phyloP scores from a whole-genome alignment of 2,888 invertebrate species.

The Amphimallon solstitiale region DNA sequence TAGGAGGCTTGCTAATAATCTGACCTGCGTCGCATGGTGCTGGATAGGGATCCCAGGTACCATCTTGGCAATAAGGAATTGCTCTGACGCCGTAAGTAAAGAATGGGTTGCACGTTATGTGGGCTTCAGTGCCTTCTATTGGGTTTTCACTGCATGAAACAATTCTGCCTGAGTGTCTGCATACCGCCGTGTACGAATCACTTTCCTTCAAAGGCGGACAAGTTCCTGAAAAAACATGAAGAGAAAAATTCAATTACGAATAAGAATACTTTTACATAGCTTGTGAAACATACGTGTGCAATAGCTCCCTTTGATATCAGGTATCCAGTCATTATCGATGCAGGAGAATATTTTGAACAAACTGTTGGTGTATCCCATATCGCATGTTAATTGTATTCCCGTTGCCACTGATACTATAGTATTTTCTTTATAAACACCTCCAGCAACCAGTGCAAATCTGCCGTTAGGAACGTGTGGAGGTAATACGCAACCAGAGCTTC shows the following conservation, averaged over 20 bases:
- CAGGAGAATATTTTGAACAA: neutral
- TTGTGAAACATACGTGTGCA: constrained; percentile 7
- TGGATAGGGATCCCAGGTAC: neutral
- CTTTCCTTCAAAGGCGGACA: neutral
- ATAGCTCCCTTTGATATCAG: neutral
- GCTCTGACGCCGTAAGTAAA: neutral
- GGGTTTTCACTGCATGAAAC: neutral
- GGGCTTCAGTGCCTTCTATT: constrained; percentile 3
- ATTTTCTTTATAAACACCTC: neutral
- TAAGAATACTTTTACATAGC: neutral
- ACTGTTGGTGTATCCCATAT: neutral
- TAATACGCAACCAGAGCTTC: neutral
- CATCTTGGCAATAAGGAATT: neutral
- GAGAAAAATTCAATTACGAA: neutral
- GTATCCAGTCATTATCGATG: neutral
- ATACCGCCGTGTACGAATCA: constrained; percentile 5
- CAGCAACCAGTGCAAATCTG: neutral
- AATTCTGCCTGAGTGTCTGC: neutral
- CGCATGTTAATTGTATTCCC: neutral
- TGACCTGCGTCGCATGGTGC: constrained; percentile 12
- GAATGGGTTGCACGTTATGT: constrained; percentile 7
- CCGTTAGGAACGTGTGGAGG: neutral
- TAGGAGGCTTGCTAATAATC: constrained; percentile 2
- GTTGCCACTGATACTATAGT: neutral
- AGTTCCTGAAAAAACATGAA: neutral